Evolutionary conservation across 2,888 invertebrate genomes (phyloP).

Genomic region (Aleiodes leptofemur): DNA sequence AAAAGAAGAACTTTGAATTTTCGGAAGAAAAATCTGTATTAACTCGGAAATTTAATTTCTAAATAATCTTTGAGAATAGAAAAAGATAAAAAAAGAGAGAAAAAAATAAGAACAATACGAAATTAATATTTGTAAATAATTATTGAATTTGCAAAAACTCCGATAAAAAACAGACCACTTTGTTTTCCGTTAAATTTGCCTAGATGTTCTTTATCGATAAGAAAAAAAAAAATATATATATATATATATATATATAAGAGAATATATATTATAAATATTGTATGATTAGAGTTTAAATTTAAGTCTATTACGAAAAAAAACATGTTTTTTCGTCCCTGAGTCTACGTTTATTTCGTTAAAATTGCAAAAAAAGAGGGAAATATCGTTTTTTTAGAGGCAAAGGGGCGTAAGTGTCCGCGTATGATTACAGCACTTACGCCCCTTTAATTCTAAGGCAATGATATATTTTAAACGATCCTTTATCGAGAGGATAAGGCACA

Average conservation of each 20-base stretch:
- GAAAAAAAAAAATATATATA: background rate
- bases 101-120: background rate
- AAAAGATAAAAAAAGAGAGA: too few species aligned
- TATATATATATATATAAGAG: conserved; percentile 9
- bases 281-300: conserved; percentile 32
- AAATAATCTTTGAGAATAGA: background rate
- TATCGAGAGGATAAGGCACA: conserved; percentile 25
- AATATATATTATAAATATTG: conserved; percentile 37
- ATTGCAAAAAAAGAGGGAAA: conserved; percentile 1
- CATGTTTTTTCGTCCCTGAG: conserved; percentile 25
- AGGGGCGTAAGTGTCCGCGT: too few species aligned
- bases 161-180: conserved; percentile 9
- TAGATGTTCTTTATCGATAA: conserved; percentile 32
- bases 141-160: conserved; percentile 32
- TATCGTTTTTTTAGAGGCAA: too few species aligned
- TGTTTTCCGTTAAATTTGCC: conserved; percentile 30
- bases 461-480: background rate
- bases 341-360: conserved; percentile 29
- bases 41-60: background rate
- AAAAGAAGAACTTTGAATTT: conserved; percentile 2
- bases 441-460: background rate
- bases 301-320: conserved; percentile 26
- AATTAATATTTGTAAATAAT: conserved; percentile 33
- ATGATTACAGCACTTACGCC: too few species aligned
- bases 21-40: background rate